Percentiles rank a stretch among this genome's conserved stretches.
These are phyloP conservation scores for Halictus quadricinctus DNA, from an alignment of 2,888 invertebrate genomes.

Conservation along the genomic window DNA sequence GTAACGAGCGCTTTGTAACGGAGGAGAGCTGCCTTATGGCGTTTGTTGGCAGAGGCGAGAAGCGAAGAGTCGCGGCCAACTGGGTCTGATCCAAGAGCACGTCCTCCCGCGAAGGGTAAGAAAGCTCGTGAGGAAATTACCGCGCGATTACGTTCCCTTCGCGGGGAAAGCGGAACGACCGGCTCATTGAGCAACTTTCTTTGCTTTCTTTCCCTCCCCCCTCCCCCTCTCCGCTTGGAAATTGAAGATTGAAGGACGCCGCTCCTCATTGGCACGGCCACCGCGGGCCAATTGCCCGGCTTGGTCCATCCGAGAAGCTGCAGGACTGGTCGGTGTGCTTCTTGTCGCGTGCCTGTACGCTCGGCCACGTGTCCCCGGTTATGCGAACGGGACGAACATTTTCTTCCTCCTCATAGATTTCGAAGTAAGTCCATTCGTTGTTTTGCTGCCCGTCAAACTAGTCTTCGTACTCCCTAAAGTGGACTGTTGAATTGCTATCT, in stretches of 20 bases:
- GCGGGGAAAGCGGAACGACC: conserved; percentile 53
- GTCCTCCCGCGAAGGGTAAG: conserved; percentile 65
- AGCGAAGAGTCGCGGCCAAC: conserved; percentile 75
- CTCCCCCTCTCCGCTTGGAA: conserved; percentile 41
- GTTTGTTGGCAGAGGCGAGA: conserved; percentile 74
- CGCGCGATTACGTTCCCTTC: conserved; percentile 74
- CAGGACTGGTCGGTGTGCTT: neutral
- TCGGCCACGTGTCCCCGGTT: neutral
- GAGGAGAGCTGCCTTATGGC: conserved; percentile 63
- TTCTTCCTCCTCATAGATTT: neutral
- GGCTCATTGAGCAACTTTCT: conserved; percentile 33
- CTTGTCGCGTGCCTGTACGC: neutral
- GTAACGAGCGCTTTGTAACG: conserved; percentile 55
- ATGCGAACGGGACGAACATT: neutral
- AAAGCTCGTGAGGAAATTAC: conserved; percentile 77
- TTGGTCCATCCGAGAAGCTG: neutral
- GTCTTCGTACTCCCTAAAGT: no score
- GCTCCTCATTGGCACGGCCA: neutral
- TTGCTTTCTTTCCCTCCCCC: neutral
- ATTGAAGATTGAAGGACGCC: conserved; percentile 69
- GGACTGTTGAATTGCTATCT: no score
- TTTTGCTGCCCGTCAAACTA: no score
- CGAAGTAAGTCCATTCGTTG: neutral
- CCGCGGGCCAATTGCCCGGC: neutral
- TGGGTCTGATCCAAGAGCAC: conserved; percentile 78